These are phyloP conservation scores for Sylvietta virens DNA, from an alignment of 2,113 vertebrate species.

Conservation along the genomic window DNA sequence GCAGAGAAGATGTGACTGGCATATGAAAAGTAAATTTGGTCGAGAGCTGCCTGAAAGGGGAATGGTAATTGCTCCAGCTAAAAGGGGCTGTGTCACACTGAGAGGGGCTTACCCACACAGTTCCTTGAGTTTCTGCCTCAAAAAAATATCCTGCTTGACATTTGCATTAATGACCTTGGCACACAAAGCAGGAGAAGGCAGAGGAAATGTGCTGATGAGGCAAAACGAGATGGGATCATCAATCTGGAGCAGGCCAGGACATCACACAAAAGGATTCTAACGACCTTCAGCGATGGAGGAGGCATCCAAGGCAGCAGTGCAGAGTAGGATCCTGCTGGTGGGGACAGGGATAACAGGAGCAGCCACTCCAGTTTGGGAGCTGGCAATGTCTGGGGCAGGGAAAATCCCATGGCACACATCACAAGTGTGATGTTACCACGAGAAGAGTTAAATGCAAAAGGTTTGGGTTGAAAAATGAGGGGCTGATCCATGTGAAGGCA, in stretches of 20 bases:
- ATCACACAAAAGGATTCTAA: not conserved
- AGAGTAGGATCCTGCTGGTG: accelerated
- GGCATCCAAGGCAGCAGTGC: not conserved
- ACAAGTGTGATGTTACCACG: not conserved
- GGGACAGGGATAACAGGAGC: not conserved
- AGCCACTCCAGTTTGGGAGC: not conserved
- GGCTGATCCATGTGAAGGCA: not conserved
- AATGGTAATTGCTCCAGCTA: not conserved
- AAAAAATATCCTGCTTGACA: slow-evolving; percentile 13
- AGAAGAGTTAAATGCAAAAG: not conserved
- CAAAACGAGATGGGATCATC: not conserved
- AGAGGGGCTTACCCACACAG: not conserved
- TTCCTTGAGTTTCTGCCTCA: not conserved
- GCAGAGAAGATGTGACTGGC: not conserved
- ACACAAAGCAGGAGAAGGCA: not conserved
- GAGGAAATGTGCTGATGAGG: slow-evolving; percentile 12
- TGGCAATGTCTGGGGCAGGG: not conserved
- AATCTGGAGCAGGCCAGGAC: not conserved
- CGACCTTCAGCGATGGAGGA: not conserved
- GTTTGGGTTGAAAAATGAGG: not conserved
- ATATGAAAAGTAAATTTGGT: not conserved
- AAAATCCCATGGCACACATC: not conserved
- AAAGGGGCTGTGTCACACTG: not conserved
- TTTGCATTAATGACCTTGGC: slow-evolving; percentile 31
- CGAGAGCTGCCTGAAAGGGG: not conserved